Evolutionary conservation across 2,113 vertebrate species (phyloP).

Genomic region (Zapus hudsonius): DNA sequence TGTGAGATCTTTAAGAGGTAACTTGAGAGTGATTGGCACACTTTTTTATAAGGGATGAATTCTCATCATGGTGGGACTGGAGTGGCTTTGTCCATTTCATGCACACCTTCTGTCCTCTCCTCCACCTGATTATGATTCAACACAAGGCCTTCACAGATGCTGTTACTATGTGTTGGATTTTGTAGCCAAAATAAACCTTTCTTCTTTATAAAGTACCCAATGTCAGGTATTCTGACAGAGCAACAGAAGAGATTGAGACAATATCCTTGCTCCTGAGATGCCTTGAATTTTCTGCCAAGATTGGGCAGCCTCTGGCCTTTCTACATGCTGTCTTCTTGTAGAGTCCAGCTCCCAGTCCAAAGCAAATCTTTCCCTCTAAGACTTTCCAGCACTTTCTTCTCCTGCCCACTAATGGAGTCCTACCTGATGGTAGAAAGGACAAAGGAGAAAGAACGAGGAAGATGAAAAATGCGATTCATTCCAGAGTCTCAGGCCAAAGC

Average conservation of each 20-base stretch:
- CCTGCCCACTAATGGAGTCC: neutral
- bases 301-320: neutral
- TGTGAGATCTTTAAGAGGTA: too few species aligned
- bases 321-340: neutral
- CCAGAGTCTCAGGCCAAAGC: accelerated
- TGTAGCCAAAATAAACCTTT: neutral
- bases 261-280: neutral
- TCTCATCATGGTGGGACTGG: neutral
- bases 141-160: neutral
- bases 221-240: neutral
- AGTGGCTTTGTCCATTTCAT: neutral
- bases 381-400: neutral
- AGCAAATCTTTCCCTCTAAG: neutral
- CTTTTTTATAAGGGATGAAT: neutral
- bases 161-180: neutral
- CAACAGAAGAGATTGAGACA: neutral
- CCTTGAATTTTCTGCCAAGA: neutral
- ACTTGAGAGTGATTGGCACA: neutral
- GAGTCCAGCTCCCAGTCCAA: neutral
- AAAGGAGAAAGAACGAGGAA: neutral
- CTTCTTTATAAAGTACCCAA: neutral
- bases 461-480: neutral
- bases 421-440: neutral
- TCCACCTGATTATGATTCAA: neutral
- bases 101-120: neutral